Evolutionary conservation across 2,888 invertebrate genomes (phyloP), one percentile per base, ranked within the genome.

Genomic region (Timandra comae): DNA sequence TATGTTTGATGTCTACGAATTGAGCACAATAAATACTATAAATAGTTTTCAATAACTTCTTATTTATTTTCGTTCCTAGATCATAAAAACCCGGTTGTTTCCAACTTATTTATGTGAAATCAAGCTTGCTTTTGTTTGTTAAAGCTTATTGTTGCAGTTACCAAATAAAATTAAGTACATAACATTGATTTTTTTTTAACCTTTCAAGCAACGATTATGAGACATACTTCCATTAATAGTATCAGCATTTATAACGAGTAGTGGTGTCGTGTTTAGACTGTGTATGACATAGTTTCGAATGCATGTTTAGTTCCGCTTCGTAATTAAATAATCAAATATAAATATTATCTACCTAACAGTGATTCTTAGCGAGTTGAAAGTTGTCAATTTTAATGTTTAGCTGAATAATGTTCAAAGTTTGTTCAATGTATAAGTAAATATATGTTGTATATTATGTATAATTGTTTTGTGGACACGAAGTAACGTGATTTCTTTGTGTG

Each of bases 371-470:
- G 49, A 44, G 75, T 70, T 72, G 69, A 72, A 70, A 70, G 69
- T 76, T 75, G 82, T 81, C 82, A 84, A 84, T 82, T 84, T 79
- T 77, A 79, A 79, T 73, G 63, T 73, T 73, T 81, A 81, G 70
- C 78, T 67, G 72, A 63, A 55, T 56, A 59, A 69, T 63, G 72
- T 74, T 65, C 57, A 56, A 63, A 63, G 59, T 73, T 73, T 69
- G 78, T 68, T 68, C 77, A 71, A 75, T 74, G 65, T 71, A 68
- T 57, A 60, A 53, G 53, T 67, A 67, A 70, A 79, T 70, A 78
- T 77, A 77, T 78, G 75, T 81, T 81, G 80, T 11, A 11, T 10
- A 74, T 75, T 76, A 60, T 76, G 73, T 70, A 64, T 66, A 76
- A 75, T 80, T 71, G 78, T 78, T 77, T 82, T 69, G 82, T 81